These are phyloP conservation scores for Galago senegalensis DNA, from an alignment of 2,797 vertebrate genomes.

Conservation along the genomic window DNA sequence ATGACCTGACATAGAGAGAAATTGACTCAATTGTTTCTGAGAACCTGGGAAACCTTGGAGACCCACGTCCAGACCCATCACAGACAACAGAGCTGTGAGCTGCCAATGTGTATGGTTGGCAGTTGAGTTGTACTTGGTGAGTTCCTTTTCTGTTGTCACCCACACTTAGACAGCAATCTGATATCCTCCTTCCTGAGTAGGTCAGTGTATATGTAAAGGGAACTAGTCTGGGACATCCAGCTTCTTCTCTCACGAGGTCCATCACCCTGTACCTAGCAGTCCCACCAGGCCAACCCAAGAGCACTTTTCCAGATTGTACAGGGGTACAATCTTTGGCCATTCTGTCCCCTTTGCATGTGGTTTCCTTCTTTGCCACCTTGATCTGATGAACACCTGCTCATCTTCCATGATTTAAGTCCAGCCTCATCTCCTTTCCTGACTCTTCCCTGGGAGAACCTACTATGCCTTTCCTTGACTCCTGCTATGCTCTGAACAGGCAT, in stretches of 20 bases:
- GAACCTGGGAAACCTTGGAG: background rate
- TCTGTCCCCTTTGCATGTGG: background rate
- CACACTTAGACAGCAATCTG: background rate
- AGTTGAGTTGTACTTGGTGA: background rate
- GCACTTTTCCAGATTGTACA: background rate
- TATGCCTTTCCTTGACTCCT: background rate
- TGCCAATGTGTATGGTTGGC: background rate
- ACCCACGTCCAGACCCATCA: background rate
- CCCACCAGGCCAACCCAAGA: too few species aligned
- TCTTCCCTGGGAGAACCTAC: background rate
- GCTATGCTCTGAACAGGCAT: background rate
- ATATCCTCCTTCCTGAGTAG: background rate
- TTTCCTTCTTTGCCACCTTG: background rate
- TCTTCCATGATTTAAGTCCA: background rate
- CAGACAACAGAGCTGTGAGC: background rate
- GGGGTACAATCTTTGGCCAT: too few species aligned
- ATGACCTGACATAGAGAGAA: background rate
- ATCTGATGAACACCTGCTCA: background rate
- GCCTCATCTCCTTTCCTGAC: background rate
- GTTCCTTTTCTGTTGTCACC: constrained; percentile 2
- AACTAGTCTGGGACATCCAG: background rate
- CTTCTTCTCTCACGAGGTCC: background rate
- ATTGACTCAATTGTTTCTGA: background rate
- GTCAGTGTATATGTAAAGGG: background rate
- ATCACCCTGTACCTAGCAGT: background rate